Evolutionary conservation across 2,888 invertebrate genomes (phyloP).

Genomic region (Drosophila algonquin): DNA sequence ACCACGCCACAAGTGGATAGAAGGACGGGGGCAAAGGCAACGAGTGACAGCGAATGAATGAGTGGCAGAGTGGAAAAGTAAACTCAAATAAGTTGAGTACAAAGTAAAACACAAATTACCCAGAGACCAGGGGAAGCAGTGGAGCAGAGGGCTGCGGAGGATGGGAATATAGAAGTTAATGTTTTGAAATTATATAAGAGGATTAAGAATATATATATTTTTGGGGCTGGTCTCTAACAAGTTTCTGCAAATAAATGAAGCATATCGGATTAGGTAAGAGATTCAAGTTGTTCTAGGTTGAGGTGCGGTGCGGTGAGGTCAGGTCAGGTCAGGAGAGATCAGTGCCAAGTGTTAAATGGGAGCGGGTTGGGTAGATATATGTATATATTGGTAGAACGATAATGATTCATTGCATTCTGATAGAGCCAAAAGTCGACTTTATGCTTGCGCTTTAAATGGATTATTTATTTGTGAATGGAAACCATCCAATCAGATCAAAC

Average conservation of each 20-base stretch:
- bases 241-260: neutral
- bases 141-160: neutral
- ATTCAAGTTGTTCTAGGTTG: neutral
- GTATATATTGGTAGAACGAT: neutral
- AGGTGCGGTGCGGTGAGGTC: neutral
- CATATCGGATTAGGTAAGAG: neutral
- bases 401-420: too few relatives aligned
- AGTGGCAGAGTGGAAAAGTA: slow-evolving; percentile 8
- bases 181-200: neutral
- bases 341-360: neutral
- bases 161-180: neutral
- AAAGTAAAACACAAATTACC: slow-evolving; percentile 22
- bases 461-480: slow-evolving; percentile 11
- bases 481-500: slow-evolving; percentile 16
- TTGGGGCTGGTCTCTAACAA: neutral
- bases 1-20: neutral
- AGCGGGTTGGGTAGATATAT: too few relatives aligned
- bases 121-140: neutral
- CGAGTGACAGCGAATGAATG: neutral
- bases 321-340: too few relatives aligned
- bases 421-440: too few relatives aligned
- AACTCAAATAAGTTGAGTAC: slow-evolving; percentile 20
- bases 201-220: neutral
- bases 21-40: neutral
- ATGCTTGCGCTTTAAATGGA: neutral